Base-by-base conservation (phyloP, 1,140 invertebrate species). In the Adelges cooleyi region DNA sequence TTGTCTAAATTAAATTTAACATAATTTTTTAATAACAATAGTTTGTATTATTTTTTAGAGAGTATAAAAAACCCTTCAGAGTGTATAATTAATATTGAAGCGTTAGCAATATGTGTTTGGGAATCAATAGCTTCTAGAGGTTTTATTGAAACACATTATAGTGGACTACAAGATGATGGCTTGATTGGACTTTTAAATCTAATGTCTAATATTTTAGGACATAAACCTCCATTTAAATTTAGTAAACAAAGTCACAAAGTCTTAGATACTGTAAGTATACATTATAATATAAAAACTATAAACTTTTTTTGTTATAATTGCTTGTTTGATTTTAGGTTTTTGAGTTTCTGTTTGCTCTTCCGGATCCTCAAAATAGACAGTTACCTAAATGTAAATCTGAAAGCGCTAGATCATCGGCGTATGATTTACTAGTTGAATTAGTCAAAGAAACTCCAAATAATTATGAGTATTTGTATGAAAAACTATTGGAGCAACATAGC, bases 361-460 rank as follows among this genome's bases (percentile, higher is more conserved):
- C 92, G 0, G 91, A 85, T 71, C 88, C 91, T 0, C 80, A 82
- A 59, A 82, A 89, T 53, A 81, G 92, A 15, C 84, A 92, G 70
- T 82, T 94, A 5, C 92, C 93, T 0, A 94, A 94, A 73, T 95
- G 92, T 75, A 95, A 96, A 76, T 92, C 90, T 48, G 85, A 87
- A 66, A 82, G 87, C 22, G 89, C 91, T 0, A 79, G 93, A 27
- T 89, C 90, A 0, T 87, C 90, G 2, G 89, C 90, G 0, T 96
- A 92, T 72, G 92, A 95, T 77, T 75, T 95, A 1, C 74, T 96
- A 0, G 86, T 94, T 13, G 93, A 95, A 73, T 74, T 95, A 65
- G 86, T 87, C 0, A 87, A 89, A 72, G 86, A 84, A 20, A 83
- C 85, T 48, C 83, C 87, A 0, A 84, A 87, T n/a, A 95, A 95